Conservation (phyloP, 2,113 vertebrate species). For the Camelus dromedarius region DNA sequence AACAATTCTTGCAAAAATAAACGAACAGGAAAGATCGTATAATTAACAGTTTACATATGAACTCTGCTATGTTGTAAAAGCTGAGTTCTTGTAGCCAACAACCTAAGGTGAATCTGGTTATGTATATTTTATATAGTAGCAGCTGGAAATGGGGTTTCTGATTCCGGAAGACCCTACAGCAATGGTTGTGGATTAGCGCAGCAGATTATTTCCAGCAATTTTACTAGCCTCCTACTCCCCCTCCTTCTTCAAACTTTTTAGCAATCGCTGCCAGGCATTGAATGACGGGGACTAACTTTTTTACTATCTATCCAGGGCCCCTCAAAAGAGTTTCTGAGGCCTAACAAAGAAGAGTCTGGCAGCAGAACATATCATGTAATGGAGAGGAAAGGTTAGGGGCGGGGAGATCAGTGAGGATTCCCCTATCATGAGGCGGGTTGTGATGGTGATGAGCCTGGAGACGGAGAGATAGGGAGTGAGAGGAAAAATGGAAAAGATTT, state of each 20-base stretch:
- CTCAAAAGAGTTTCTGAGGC: not conserved
- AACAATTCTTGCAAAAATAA: constrained; percentile 51
- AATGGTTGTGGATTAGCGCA: not conserved
- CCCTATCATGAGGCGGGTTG: not conserved
- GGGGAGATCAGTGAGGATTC: not conserved
- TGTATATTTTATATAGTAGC: not conserved
- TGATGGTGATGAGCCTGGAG: not conserved
- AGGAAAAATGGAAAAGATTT: not conserved
- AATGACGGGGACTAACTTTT: not conserved
- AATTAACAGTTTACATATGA: not conserved
- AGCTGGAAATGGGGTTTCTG: constrained; percentile 1
- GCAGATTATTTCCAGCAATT: not conserved
- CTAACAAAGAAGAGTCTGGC: not conserved
- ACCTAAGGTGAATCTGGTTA: not conserved
- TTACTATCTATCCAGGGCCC: not conserved
- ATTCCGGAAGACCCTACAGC: not conserved
- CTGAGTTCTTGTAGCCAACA: not conserved
- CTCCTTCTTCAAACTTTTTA: not conserved
- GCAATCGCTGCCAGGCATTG: not conserved
- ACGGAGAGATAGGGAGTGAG: not conserved
- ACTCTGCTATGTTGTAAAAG: constrained; percentile 48
- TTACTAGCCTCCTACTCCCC: not conserved
- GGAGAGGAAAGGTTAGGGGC: not conserved
- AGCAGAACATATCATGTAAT: not conserved
- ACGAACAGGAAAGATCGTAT: not conserved